Evolutionary conservation across 2,113 vertebrate genomes (phyloP), one percentile per base, ranked within the genome.

Genomic region (Hylia prasina): DNA sequence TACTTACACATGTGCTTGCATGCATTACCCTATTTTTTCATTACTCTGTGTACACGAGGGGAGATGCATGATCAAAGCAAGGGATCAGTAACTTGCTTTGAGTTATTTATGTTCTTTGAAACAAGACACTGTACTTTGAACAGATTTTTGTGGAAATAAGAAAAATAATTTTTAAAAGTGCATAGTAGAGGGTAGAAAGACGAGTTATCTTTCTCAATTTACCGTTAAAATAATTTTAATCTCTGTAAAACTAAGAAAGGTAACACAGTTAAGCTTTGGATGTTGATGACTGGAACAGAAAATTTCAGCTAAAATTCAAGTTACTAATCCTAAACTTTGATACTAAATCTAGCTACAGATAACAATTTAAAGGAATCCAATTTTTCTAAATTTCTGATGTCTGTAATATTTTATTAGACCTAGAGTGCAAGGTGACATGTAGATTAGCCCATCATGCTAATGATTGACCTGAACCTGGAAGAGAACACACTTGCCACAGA

Each of bases 401-500:
- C 82, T 72, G 69, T 84, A 97, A 95, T 96, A 96, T 94, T 95
- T 98, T 95, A 97, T 90, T 84, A 97, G 97, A 95, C 23, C 45
- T 78, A 66, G 51, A 94, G 61, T 92, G 61, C 54, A 18, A 80
- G 60, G 51, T 95, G 94, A 94, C 90, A 95, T 87, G 65, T 25
- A 90, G 65, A 82, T 92, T 96, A 97, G 93, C 50, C 76, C 25
- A 92, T 77, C 61, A 94, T 51, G 45, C 33, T 89, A 94, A n/a
- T n/a, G n/a, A n/a, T n/a, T n/a, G 58, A 96, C 72, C 66, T 87
- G 87, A 96, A 92, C 53, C 47, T 91, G 89, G 82, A 84, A 76
- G 13, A 94, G 6, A 89, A 48, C 54, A 90, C 64, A 82, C 25
- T 97, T 90, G 65, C 10, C 2, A 20, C 42, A 9, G 33, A 45